These are phyloP conservation scores for Pristionchus arcanus DNA, from an alignment of 2,888 invertebrate genomes.

Conservation along the genomic window DNA sequence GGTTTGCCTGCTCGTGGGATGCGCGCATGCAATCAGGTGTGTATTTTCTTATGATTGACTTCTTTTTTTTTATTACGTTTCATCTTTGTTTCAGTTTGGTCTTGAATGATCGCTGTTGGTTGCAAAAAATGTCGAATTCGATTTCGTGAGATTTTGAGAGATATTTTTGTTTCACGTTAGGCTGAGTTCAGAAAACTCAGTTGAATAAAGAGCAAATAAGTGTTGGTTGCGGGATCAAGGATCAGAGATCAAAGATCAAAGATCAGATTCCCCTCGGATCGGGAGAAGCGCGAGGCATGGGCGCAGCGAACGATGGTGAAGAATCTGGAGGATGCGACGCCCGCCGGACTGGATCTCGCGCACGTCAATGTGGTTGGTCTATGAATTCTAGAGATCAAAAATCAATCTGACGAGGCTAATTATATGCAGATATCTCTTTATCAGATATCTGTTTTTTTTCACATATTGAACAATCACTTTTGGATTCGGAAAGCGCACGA, in stretches of 20 bases:
- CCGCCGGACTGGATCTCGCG: background rate
- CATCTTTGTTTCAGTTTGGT: too few species aligned
- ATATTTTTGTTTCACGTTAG: background rate
- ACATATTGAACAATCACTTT: too few species aligned
- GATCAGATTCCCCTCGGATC: constrained; percentile 19
- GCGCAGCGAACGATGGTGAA: background rate
- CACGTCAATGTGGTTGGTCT: background rate
- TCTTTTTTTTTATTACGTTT: background rate
- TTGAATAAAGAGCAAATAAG: too few species aligned
- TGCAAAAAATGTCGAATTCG: too few species aligned
- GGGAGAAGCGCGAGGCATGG: constrained; percentile 1
- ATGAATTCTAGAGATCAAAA: background rate
- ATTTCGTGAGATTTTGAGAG: too few species aligned
- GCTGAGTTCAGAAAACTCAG: too few species aligned
- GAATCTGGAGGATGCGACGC: constrained; percentile 15
- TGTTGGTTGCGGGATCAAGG: too few species aligned
- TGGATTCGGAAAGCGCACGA: too few species aligned
- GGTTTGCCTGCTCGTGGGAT: background rate
- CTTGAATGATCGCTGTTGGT: too few species aligned
- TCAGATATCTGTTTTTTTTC: too few species aligned
- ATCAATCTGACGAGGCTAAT: background rate
- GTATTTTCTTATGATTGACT: background rate
- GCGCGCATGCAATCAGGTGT: background rate
- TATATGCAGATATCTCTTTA: too few species aligned
- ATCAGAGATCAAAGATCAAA: background rate